Conservation (phyloP, 2,113 vertebrate genomes). For the Thalassarche chlororhynchos region DNA sequence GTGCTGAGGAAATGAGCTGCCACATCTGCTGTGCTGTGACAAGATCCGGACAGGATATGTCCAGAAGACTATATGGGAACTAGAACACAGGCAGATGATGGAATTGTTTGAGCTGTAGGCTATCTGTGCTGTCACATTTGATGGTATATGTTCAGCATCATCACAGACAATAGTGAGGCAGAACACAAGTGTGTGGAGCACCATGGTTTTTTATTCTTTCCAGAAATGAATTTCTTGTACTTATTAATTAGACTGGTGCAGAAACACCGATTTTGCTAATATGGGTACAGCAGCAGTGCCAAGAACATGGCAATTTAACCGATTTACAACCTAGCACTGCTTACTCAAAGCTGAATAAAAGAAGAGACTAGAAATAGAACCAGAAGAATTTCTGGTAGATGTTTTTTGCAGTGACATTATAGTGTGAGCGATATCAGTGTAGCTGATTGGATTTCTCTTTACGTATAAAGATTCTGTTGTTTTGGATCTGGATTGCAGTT, state of each 20-base stretch:
- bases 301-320: not conserved
- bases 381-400: not conserved
- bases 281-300: not conserved
- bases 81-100: not conserved
- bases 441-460: not conserved
- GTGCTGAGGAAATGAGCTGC: conserved; percentile 24
- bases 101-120: conserved; percentile 20
- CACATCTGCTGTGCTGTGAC: conserved; percentile 15
- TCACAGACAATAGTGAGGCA: not conserved
- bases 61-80: not conserved
- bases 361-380: not conserved
- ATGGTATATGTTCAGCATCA: not conserved
- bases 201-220: not conserved
- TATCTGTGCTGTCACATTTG: not conserved
- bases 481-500: not conserved
- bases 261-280: not conserved
- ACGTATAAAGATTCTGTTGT: not conserved
- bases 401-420: not conserved
- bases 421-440: not conserved
- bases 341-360: not conserved
- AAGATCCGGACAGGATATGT: not conserved
- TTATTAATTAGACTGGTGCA: not conserved
- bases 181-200: not conserved
- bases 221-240: not conserved
- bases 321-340: not conserved